A percentile compares a stretch with the other conserved stretches of the same genome.
Evolutionary conservation across 2,888 invertebrate genomes (phyloP).

Genomic region (Trimorus sp.): DNA sequence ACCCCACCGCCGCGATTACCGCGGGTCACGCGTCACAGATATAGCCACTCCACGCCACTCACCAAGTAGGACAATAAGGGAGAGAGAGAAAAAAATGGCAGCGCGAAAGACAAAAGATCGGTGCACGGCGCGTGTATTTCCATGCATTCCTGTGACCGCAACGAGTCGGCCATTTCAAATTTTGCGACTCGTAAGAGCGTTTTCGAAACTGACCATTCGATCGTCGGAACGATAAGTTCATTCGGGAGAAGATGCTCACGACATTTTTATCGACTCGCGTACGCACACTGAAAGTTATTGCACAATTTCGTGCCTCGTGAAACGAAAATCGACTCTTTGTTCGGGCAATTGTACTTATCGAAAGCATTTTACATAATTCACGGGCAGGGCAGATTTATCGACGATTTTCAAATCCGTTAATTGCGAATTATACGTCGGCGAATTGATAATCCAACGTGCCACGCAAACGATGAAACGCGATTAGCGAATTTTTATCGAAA

Average conservation of each 20-base stretch:
- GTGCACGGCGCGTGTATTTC: slow-evolving; percentile 70
- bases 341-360: no score
- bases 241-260: not conserved
- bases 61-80: slow-evolving; percentile 78
- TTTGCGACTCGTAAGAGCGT: slow-evolving; percentile 63
- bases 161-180: slow-evolving; percentile 78
- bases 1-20: slow-evolving; percentile 76
- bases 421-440: no score
- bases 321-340: no score
- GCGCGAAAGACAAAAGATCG: slow-evolving; percentile 62
- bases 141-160: slow-evolving; percentile 77
- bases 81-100: slow-evolving; percentile 68
- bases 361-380: no score
- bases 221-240: slow-evolving; percentile 9
- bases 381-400: no score
- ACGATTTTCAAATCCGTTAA: no score
- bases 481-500: not conserved
- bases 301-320: no score
- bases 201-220: slow-evolving; percentile 13
- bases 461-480: no score
- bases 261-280: no score
- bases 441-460: no score
- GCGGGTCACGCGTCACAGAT: slow-evolving; percentile 78
- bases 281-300: no score
- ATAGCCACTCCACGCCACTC: slow-evolving; percentile 73